Evolutionary conservation across 2,113 vertebrate genomes (phyloP), one percentile per base, ranked within the genome.

Genomic region (Nyctibius bracteatus): DNA sequence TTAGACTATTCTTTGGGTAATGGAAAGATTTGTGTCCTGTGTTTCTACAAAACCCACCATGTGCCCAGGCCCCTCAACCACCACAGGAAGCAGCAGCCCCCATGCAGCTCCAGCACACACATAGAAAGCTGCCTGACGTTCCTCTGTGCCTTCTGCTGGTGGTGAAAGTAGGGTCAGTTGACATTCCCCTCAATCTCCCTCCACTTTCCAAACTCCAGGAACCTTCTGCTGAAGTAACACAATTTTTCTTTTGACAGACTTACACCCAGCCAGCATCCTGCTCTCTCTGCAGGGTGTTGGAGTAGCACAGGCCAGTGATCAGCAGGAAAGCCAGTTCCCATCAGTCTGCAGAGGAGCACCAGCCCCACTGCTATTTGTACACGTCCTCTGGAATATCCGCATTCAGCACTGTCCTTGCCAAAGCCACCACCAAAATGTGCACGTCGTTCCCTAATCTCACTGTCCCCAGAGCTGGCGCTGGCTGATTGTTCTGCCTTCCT

Each of bases 361-460:
- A 95, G 55, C 67, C 85, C 63, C 23, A 5, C 67, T 72, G 61
- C 77, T 68, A 67, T 81, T 86, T 88, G 72, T 84, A 78, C n/a
- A 24, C 0, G 6, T 92, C 77, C 71, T 81, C 89, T 88, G 80
- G 65, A 96, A 95, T 71, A 51, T 91, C 72, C 20, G 7, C 35
- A 79, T 90, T 94, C 95, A 95, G 90, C 96, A 92, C 47, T 61
- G 61, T 59, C 81, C 82, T 78, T 96, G 95, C 88, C 96, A 96
- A 96, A 95, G 75, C 88, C 77, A 90, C 90, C 84, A 92, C 22
- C n/a, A 95, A 84, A 78, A 51, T 6, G 35, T 43, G 49, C 55
- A 47, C 9, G 1, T 83, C 16, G 14, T 81, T 96, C 41, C 63
- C 86, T 88, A 67, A 79, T 57, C 35, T 71, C 3, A 1, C 39